Base-by-base conservation (phyloP, 2,888 invertebrate genomes). In the Eupsilia transversa region DNA sequence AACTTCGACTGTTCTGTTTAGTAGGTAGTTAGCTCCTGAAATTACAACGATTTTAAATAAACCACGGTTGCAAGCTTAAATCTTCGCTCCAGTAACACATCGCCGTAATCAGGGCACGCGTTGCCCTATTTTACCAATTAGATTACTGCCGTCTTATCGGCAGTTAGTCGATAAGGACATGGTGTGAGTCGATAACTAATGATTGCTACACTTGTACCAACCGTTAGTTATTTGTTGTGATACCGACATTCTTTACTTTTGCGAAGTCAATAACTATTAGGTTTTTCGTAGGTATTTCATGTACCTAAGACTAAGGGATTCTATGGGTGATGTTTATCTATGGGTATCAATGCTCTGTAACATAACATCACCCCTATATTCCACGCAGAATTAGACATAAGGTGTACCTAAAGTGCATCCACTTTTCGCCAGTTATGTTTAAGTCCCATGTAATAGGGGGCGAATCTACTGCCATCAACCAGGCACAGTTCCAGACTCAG, bases 41-140 rank as follows among this genome's bases (percentile, higher is more conserved):
- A 74, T 43, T 41, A n/a, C 2, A 77, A 38, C 30, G n/a, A 46
- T 17, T 67, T 30, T 41, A 1, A 23, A 17, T 66, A 27, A 35
- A 20, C 23, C 27, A 41, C n/a, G 14, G 3, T 2, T 38, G 5
- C 33, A 71, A 57, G 30, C 3, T 61, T 23, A 63, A 64, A 63
- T 79, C 57, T 63, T n/a, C 30, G 60, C n/a, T 68, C 41, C 52
- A 75, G 27, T 65, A 59, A 30, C 41, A 56, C 20, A 35, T 27
- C 10, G 23, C 14, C 23, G 56, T 54, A 74, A 73, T 85, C 68
- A 66, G 61, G 66, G 60, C 86, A 71, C 38, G 38, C 59, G 72
- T 73, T 84, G 88, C 33, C 83, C 88, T 79, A 86, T 85, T 87
- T 85, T 65, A 80, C 60, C 68, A 80, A 83, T 79, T 88, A 79